phyloP scores from a whole-genome alignment of 2,888 invertebrate genomes.

The Caenorhabditis sinica region DNA sequence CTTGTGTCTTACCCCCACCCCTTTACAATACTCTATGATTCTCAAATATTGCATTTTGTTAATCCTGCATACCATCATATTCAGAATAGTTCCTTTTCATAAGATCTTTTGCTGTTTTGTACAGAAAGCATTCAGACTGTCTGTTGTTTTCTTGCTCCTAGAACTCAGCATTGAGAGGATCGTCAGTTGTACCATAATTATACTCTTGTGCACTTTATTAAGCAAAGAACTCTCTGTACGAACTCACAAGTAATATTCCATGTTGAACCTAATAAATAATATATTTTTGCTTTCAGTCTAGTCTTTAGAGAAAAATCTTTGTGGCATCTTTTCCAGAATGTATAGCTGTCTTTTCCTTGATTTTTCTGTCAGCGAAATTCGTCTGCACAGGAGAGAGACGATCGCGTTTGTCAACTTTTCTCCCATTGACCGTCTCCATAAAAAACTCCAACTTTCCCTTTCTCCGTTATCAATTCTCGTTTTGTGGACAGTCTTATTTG shows the following conservation, averaged over 20 bases:
- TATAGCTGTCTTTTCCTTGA: too few relatives aligned
- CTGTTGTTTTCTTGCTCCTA: too few relatives aligned
- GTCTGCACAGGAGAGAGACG: too few relatives aligned
- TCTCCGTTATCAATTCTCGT: not conserved
- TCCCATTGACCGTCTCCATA: too few relatives aligned
- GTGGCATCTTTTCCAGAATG: too few relatives aligned
- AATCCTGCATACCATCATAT: conserved; percentile 3
- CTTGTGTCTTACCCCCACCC: not conserved
- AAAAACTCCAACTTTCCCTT: too few relatives aligned
- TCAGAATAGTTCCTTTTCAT: not conserved
- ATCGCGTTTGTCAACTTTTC: too few relatives aligned
- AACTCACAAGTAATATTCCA: not conserved
- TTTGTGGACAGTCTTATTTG: not conserved
- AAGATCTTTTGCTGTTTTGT: not conserved
- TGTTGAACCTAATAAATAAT: not conserved
- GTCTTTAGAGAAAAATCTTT: too few relatives aligned
- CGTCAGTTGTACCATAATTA: not conserved
- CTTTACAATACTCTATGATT: conserved; percentile 19
- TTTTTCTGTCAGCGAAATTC: too few relatives aligned
- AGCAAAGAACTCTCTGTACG: not conserved
- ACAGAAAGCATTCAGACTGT: too few relatives aligned
- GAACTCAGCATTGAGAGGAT: not conserved
- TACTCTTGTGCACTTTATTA: not conserved
- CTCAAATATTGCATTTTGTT: conserved; percentile 32
- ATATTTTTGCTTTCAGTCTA: too few relatives aligned